phyloP scores from a whole-genome alignment of 2,797 vertebrate species.

The Sternarchorhynchus goeldii region DNA sequence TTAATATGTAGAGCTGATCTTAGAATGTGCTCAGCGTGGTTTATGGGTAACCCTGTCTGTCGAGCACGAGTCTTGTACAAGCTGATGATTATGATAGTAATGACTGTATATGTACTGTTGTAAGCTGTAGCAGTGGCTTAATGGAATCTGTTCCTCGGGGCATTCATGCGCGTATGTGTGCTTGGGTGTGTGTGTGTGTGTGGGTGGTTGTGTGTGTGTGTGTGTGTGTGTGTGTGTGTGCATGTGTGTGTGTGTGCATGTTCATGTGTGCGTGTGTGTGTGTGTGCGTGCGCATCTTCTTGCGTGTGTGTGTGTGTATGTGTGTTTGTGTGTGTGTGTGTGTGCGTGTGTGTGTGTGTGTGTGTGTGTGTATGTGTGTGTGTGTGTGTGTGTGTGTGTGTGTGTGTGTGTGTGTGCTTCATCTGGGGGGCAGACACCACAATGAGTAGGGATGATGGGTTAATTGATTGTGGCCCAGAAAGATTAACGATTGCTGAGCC shows the following conservation, averaged over 20 bases:
- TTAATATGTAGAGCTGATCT: slow-evolving; percentile 55
- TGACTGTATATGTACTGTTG: slow-evolving; percentile 62
- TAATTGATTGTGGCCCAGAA: slow-evolving; percentile 74
- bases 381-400: slow-evolving; percentile 40
- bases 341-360: too few relatives aligned
- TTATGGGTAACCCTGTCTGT: slow-evolving; percentile 49
- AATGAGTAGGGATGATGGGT: slow-evolving; percentile 54
- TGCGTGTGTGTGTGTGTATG: slow-evolving; percentile 25
- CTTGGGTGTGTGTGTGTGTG: slow-evolving; percentile 46
- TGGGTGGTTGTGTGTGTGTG: neutral
- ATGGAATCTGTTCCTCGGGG: slow-evolving; percentile 73
- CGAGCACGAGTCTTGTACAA: slow-evolving; percentile 10
- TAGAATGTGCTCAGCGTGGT: slow-evolving; percentile 53
- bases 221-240: too few relatives aligned
- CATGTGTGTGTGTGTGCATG: neutral
- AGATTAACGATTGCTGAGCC: slow-evolving; percentile 75
- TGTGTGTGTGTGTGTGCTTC: slow-evolving; percentile 67
- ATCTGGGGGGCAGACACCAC: slow-evolving; percentile 59
- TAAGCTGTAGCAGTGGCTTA: slow-evolving; percentile 65
- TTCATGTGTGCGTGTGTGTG: slow-evolving; percentile 48
- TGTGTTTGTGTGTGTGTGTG: neutral
- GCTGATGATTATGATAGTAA: slow-evolving; percentile 61
- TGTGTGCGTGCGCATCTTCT: slow-evolving; percentile 68
- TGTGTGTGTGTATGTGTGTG: neutral
- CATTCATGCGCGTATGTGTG: slow-evolving; percentile 43